Evolutionary conservation across 2,888 invertebrate species (phyloP).

Genomic region (Saturnia pavonia): DNA sequence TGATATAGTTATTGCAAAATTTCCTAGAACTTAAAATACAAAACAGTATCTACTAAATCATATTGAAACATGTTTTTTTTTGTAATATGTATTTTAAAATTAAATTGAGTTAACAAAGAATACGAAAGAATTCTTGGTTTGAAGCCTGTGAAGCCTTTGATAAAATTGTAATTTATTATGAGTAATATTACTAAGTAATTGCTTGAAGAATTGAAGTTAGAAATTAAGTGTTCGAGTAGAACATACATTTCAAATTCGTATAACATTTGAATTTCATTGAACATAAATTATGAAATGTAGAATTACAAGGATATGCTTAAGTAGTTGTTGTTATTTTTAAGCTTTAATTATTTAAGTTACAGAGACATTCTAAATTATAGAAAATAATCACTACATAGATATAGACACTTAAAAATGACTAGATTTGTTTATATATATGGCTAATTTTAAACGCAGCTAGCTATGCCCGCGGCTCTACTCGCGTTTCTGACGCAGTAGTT

Average conservation of each 20-base stretch:
- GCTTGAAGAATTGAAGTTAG: too few relatives aligned
- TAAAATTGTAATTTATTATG: neutral
- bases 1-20: neutral
- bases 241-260: slow-evolving; percentile 21
- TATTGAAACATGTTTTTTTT: neutral
- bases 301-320: slow-evolving; percentile 31
- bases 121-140: neutral
- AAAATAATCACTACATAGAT: too few relatives aligned
- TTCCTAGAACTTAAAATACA: neutral
- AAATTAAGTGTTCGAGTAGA: neutral
- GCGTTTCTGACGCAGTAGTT: too few relatives aligned
- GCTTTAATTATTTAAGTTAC: too few relatives aligned
- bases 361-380: too few relatives aligned
- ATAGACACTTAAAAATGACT: too few relatives aligned
- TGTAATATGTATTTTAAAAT: neutral
- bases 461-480: too few relatives aligned
- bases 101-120: neutral
- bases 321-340: too few relatives aligned
- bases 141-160: neutral
- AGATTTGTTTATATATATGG: too few relatives aligned
- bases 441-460: too few relatives aligned
- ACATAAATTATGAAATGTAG: slow-evolving; percentile 40
- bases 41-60: neutral
- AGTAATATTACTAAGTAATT: neutral
- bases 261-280: slow-evolving; percentile 42